Conservation (phyloP, 1,140 invertebrate genomes). For the Stegodyphus mimosarum region DNA sequence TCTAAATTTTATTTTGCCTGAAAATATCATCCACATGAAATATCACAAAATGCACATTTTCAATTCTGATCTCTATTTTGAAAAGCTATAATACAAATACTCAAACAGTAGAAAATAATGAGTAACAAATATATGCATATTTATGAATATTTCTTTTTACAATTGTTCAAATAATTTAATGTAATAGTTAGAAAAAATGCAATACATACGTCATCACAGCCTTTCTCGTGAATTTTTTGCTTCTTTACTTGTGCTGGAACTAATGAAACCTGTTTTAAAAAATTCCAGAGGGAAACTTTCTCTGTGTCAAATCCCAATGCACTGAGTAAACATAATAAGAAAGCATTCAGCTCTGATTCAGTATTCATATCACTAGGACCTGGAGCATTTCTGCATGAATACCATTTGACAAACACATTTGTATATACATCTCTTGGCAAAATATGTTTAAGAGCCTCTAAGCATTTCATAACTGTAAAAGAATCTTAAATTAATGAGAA, state of each 20-base stretch:
- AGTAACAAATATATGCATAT: too few relatives aligned
- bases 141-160: too few relatives aligned
- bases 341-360: conserved; percentile 85
- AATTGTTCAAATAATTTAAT: too few relatives aligned
- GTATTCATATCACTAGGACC: conserved; percentile 82
- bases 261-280: conserved; percentile 17
- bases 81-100: too few relatives aligned
- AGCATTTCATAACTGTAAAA: conserved; percentile 70
- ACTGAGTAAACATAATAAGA: conserved; percentile 72
- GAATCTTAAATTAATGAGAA: not conserved
- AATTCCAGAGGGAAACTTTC: conserved; percentile 70
- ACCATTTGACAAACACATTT: conserved; percentile 86
- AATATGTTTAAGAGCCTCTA: conserved; percentile 78
- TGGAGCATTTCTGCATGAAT: conserved; percentile 84
- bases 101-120: too few relatives aligned
- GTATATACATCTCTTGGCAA: conserved; percentile 81
- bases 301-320: conserved; percentile 81
- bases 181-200: too few relatives aligned
- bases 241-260: conserved; percentile 56
- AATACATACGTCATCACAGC: conserved; percentile 63
- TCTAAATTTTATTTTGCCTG: too few relatives aligned
- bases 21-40: too few relatives aligned
- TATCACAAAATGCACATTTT: too few relatives aligned
- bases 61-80: too few relatives aligned
- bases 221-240: conserved; percentile 64